phyloP scores from a whole-genome alignment of 2,797 vertebrate species.

The Tokudaia muenninki region DNA sequence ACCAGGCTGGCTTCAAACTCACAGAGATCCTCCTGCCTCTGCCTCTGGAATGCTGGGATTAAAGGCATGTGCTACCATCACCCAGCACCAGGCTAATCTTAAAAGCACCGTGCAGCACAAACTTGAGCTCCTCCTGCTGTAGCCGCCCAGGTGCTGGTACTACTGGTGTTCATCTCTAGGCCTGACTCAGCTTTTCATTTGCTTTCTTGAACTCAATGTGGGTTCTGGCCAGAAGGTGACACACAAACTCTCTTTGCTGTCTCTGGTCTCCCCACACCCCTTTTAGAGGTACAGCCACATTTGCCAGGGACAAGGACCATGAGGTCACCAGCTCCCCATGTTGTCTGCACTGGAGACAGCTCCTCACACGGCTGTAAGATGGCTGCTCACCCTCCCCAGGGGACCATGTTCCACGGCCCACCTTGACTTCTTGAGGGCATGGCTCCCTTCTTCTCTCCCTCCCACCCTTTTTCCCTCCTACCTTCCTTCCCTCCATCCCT shows the following conservation, averaged over 20 bases:
- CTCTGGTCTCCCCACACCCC: fast-evolving
- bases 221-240: background rate
- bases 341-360: background rate
- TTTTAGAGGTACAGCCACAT: background rate
- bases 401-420: background rate
- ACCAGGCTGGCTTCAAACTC: background rate
- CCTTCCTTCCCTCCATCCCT: background rate
- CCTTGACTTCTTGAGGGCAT: background rate
- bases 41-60: background rate
- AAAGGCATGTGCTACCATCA: background rate
- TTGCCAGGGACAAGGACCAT: background rate
- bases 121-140: background rate
- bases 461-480: background rate
- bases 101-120: background rate
- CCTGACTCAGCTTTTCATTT: background rate
- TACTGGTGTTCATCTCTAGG: fast-evolving
- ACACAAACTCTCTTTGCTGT: background rate
- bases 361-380: slow-evolving; percentile 7
- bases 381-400: background rate
- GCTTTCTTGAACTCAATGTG: background rate
- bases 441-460: background rate
- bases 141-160: background rate
- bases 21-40: background rate
- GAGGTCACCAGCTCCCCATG: background rate
- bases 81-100: background rate